Conservation (phyloP, 2,113 vertebrate genomes). For the Orientallactaga bullata region DNA sequence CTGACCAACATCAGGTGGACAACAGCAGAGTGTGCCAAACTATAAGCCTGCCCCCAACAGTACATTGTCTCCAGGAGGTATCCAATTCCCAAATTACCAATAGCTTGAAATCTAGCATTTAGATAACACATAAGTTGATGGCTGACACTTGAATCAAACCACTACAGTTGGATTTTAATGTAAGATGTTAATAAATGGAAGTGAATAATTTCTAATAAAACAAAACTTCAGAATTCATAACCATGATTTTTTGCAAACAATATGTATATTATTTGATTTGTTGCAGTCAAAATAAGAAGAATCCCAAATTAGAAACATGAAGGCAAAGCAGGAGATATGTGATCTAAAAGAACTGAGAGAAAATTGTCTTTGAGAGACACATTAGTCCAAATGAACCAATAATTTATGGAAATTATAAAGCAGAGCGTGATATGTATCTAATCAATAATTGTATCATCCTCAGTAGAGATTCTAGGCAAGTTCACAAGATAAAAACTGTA, state of each 20-base stretch:
- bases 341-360: slow-evolving; percentile 6
- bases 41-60: too few relatives aligned
- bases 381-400: not conserved
- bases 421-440: not conserved
- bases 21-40: too few relatives aligned
- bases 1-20: too few relatives aligned
- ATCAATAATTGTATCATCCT: slow-evolving; percentile 52
- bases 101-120: too few relatives aligned
- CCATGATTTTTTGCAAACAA: not conserved
- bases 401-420: slow-evolving; percentile 49
- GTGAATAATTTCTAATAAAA: not conserved
- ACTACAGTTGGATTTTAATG: not conserved
- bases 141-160: too few relatives aligned
- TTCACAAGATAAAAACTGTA: slow-evolving; percentile 54
- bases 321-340: not conserved
- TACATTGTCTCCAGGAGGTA: too few relatives aligned
- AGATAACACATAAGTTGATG: too few relatives aligned
- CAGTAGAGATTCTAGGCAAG: slow-evolving; percentile 29
- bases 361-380: not conserved
- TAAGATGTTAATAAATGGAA: slow-evolving; percentile 1
- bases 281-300: not conserved
- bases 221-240: not conserved
- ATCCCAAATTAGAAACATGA: not conserved
- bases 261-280: not conserved
- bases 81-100: too few relatives aligned